phyloP scores from a whole-genome alignment of 1,140 invertebrate genomes.

The Cherax quadricarinatus region DNA sequence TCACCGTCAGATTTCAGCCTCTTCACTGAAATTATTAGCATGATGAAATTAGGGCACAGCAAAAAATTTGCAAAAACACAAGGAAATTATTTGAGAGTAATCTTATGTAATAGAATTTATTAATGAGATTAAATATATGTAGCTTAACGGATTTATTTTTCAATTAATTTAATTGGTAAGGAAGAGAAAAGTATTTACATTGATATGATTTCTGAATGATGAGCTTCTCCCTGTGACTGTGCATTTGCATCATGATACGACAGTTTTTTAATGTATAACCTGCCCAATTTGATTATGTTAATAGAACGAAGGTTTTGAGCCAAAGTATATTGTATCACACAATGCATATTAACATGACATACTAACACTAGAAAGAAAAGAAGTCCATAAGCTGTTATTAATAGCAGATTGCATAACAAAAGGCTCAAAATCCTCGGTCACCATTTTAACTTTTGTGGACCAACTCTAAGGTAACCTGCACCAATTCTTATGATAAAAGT shows the following conservation, averaged over 20 bases:
- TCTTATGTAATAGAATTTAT: too few species aligned
- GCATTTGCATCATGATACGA: conserved; percentile 2
- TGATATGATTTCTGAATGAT: conserved; percentile 18
- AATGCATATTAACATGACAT: too few species aligned
- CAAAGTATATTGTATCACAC: background rate
- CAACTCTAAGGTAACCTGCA: conserved; percentile 49
- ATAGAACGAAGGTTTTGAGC: conserved; percentile 53
- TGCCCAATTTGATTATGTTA: conserved; percentile 68
- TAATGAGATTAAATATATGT: too few species aligned
- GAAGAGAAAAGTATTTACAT: background rate
- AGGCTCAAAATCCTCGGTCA: conserved; percentile 8
- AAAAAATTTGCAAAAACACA: background rate
- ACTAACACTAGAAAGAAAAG: too few species aligned
- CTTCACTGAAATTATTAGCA: conserved; percentile 30
- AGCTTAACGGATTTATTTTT: too few species aligned
- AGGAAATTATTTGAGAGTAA: background rate
- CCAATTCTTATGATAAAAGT: conserved; percentile 21
- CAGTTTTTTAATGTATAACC: background rate
- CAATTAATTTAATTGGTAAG: background rate
- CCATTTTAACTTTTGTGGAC: background rate
- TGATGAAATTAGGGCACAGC: conserved; percentile 61
- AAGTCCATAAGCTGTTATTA: too few species aligned
- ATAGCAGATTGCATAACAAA: too few species aligned
- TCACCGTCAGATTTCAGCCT: background rate
- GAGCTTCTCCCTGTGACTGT: background rate